Evolutionary conservation across 2,113 vertebrate genomes (phyloP).

Genomic region (Regulus satrapa): DNA sequence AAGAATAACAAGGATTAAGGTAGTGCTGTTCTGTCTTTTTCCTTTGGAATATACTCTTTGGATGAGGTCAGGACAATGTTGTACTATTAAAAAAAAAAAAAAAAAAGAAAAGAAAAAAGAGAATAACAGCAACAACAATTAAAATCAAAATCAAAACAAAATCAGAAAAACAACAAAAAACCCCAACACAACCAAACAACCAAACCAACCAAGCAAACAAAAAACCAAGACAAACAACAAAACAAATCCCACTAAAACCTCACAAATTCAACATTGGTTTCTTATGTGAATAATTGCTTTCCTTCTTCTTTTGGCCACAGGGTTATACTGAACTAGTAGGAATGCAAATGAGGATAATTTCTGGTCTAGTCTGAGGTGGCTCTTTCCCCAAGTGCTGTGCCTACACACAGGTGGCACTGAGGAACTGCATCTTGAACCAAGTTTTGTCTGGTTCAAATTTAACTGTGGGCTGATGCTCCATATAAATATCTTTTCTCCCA

Average conservation of each 20-base stretch:
- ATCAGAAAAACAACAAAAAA: neutral
- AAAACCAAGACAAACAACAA: neutral
- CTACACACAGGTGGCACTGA: neutral
- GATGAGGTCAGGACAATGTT: neutral
- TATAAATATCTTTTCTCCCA: neutral
- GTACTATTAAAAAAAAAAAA: neutral
- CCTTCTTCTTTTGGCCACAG: neutral
- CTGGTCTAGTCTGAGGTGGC: neutral
- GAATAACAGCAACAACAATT: neutral
- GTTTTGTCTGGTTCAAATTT: neutral
- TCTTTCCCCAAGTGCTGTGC: neutral
- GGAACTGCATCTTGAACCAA: neutral
- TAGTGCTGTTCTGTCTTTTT: neutral
- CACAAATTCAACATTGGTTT: neutral
- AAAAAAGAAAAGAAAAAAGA: neutral
- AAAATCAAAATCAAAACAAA: too few relatives aligned
- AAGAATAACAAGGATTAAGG: slow-evolving; percentile 9
- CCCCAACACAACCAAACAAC: neutral
- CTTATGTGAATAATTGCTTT: neutral
- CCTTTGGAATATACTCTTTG: neutral
- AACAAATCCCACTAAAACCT: neutral
- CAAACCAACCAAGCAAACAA: fast-evolving
- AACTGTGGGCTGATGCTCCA: neutral
- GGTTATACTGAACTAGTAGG: neutral
- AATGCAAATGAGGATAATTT: neutral